Base-by-base conservation (phyloP, 2,113 vertebrate species). In the Lanius collurio region DNA sequence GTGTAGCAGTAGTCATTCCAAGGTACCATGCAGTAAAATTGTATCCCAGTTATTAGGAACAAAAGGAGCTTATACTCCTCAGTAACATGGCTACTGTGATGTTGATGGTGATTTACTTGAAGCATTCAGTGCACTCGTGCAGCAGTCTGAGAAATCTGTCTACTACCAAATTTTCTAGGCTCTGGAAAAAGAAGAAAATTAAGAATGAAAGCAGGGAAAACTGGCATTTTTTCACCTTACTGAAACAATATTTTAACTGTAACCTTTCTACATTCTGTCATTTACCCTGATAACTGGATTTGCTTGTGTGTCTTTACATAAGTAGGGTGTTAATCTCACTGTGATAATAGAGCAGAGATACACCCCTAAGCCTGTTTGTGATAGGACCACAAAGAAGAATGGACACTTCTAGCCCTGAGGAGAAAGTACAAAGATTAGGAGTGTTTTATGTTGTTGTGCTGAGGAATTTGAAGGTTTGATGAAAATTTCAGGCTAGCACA, bases 221-320 rank as follows among this genome's bases (percentile, higher is more conserved):
- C 15, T 37, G 42, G 4, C 0, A 0, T 42, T 68, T 37, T 59
- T 64, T 69, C 22, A 47, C 46, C 15, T 50, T 15, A 46, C 56
- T 67, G n/a, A 31, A 23, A 17, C 7, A 53, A 0, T 46, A 9
- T 47, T 89, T 73, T 63, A 67, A 39, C 18, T 55, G 23, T 74
- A 37, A 62, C 0, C 0, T 46, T 28, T 68, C 31, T 57, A 3
- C 1, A 0, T 69, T 57, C 22, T 83, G 13, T 65, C 8, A 15
- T 83, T 83, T 65, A 65, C 12, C 33, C n/a, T 81, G 37, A 17
- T 65, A 41, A 63, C 8, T 18, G 35, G 17, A 46, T 83, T 92
- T 94, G 8, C 31, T 67, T 52, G 13, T 4, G 1, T 49, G 7
- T 68, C 44, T 78, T 28, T 59, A 63, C 3, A 1, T 42, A 70